Percentiles rank a stretch among this genome's conserved stretches.
Conservation (phyloP, 2,888 invertebrate genomes). For the Drosophila eohydei region DNA sequence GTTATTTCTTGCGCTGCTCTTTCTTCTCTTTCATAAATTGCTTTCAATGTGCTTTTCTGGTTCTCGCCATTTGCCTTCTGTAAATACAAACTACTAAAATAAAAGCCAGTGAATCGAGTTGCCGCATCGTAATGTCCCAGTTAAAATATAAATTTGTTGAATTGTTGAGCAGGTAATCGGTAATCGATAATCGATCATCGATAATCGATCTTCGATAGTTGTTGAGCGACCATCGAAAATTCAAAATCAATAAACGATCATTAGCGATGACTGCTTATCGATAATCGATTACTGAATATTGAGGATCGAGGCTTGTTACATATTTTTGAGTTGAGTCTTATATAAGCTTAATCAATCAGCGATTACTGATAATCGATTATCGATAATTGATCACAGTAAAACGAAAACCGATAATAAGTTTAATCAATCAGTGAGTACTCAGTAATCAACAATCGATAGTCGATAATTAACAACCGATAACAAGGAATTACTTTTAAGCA, state of each 20-base stretch:
- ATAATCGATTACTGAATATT: background rate
- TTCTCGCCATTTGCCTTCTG: constrained; percentile 22
- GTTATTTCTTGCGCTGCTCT: constrained; percentile 12
- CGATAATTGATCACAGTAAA: background rate
- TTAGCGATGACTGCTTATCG: background rate
- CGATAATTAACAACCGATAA: background rate
- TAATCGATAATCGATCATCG: background rate
- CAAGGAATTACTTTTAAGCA: background rate
- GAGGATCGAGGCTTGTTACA: too few relatives aligned
- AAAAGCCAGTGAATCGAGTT: background rate
- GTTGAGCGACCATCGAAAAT: background rate
- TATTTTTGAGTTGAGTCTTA: too few relatives aligned
- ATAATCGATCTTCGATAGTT: background rate
- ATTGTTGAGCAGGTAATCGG: background rate
- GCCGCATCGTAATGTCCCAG: background rate
- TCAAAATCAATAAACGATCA: background rate
- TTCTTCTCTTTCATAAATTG: constrained; percentile 25
- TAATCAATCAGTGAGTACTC: background rate
- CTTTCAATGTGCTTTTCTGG: constrained; percentile 34
- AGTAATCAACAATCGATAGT: background rate
- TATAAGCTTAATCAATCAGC: too few relatives aligned
- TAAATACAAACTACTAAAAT: constrained; percentile 32
- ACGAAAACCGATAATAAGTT: background rate
- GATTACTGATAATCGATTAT: background rate
- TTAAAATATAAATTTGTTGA: background rate